These are phyloP conservation scores for Atractosteus spatula DNA, from an alignment of 2,113 vertebrate species.

Conservation along the genomic window DNA sequence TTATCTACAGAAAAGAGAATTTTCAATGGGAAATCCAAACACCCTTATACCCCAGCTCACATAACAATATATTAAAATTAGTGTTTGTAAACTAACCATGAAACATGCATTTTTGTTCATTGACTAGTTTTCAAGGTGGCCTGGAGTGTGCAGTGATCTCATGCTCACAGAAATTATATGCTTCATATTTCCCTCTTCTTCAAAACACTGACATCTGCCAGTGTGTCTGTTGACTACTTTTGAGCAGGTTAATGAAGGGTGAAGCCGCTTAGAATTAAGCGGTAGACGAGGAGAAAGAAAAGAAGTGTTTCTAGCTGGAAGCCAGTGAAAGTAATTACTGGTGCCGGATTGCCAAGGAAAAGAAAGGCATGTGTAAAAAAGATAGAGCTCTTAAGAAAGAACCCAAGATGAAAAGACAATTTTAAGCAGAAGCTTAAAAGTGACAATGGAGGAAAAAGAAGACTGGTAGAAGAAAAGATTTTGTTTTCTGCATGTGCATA, in stretches of 20 bases:
- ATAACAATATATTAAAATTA: no score
- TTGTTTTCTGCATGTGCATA: not conserved
- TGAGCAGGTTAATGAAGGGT: slow-evolving; percentile 29
- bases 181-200: slow-evolving; percentile 10
- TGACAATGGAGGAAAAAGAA: slow-evolving; percentile 6
- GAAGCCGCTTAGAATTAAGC: slow-evolving; percentile 12
- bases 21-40: no score
- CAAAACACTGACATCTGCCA: slow-evolving; percentile 15
- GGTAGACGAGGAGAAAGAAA: slow-evolving; percentile 19
- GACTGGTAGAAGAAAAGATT: not conserved
- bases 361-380: not conserved
- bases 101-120: no score
- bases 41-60: no score
- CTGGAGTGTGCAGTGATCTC: not conserved
- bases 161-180: not conserved
- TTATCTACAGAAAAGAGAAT: no score
- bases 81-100: no score
- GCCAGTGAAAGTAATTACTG: slow-evolving; percentile 27
- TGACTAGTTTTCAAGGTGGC: no score
- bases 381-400: not conserved
- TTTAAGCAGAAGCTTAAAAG: slow-evolving; percentile 12
- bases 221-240: slow-evolving; percentile 19
- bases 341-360: slow-evolving; percentile 12
- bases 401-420: slow-evolving; percentile 14
- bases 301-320: slow-evolving; percentile 22